phyloP scores from a whole-genome alignment of 2,113 vertebrate species.

The Tonatia bakeri region DNA sequence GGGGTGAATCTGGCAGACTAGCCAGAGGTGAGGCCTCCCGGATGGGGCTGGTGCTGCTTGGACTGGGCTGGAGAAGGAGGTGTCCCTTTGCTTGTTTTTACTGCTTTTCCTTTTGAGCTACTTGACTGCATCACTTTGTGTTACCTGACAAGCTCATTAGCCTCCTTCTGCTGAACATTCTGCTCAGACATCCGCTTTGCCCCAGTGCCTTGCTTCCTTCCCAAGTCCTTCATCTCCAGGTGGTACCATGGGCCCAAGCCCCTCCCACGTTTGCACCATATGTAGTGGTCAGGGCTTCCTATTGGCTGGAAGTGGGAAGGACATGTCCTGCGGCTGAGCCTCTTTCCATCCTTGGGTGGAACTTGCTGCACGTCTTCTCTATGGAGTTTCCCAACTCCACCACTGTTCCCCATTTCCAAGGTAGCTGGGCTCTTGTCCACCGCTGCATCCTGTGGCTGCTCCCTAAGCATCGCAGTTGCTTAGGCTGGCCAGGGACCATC shows the following conservation, averaged over 20 bases:
- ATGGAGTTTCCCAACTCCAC: neutral
- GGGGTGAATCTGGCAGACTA: neutral
- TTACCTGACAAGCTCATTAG: neutral
- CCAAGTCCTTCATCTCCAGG: neutral
- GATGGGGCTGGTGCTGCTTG: neutral
- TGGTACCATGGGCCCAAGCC: neutral
- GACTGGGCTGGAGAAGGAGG: neutral
- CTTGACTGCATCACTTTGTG: neutral
- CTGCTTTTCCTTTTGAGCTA: neutral
- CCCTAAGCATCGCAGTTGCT: neutral
- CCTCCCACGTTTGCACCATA: neutral
- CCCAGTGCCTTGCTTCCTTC: neutral
- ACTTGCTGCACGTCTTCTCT: neutral
- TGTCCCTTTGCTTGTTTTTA: neutral
- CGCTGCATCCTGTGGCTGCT: neutral
- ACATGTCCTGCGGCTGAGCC: too few relatives aligned
- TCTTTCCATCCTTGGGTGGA: neutral
- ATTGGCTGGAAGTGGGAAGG: neutral
- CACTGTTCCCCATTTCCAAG: neutral
- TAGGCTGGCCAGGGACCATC: neutral
- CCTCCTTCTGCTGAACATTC: neutral
- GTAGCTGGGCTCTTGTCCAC: neutral
- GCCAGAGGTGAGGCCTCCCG: neutral
- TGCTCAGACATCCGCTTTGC: neutral
- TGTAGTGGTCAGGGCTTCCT: neutral